Evolutionary conservation across 2,113 vertebrate species (phyloP).

Genomic region (Otocyon megalotis): DNA sequence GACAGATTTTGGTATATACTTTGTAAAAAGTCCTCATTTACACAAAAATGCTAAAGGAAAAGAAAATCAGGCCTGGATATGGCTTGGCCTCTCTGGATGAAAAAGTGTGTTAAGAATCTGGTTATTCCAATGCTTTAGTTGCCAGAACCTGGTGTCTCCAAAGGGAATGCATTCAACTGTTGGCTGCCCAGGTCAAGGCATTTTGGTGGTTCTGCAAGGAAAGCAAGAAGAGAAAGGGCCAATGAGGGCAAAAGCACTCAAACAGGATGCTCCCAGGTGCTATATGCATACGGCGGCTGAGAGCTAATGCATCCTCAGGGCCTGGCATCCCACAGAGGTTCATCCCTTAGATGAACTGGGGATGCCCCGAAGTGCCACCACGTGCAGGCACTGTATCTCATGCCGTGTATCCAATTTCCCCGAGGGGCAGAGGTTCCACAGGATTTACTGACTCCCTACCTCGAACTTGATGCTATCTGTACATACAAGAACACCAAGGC

Average conservation of each 20-base stretch:
- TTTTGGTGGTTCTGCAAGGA: neutral
- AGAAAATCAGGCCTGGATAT: neutral
- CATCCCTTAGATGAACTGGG: neutral
- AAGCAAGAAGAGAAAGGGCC: neutral
- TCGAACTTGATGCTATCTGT: neutral
- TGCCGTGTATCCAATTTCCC: neutral
- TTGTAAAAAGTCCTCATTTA: neutral
- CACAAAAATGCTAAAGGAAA: neutral
- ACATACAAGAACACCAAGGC: fast-evolving
- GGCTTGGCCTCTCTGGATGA: neutral
- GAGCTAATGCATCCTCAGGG: neutral
- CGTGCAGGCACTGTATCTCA: neutral
- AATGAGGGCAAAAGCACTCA: neutral
- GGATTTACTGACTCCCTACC: neutral
- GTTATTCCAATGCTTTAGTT: neutral
- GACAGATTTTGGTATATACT: neutral
- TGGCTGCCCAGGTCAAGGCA: neutral
- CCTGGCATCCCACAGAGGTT: neutral
- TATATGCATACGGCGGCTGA: neutral
- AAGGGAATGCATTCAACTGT: neutral
- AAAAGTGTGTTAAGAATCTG: neutral
- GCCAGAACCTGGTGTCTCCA: neutral
- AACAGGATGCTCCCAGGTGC: fast-evolving
- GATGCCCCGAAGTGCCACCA: fast-evolving
- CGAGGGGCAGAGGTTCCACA: neutral